phyloP scores from a whole-genome alignment of 2,888 invertebrate genomes.

The Halictus quadricinctus region DNA sequence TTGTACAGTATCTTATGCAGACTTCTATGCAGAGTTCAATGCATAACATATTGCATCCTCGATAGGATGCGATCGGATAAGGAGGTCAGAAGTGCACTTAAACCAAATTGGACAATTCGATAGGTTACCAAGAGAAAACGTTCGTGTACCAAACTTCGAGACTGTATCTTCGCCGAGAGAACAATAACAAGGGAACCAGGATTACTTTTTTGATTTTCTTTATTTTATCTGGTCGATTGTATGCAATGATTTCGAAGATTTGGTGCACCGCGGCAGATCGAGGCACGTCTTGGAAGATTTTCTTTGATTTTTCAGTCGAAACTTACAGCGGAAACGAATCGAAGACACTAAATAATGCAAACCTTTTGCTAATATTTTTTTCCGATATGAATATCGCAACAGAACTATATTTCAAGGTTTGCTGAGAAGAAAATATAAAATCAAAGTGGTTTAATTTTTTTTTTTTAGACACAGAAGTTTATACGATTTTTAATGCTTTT shows the following conservation, averaged over 20 bases:
- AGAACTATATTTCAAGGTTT: not conserved
- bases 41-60: not conserved
- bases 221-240: not conserved
- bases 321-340: not conserved
- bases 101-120: slow-evolving; percentile 12
- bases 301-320: not conserved
- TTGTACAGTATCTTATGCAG: not conserved
- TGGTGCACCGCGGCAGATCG: not conserved
- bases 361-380: not conserved
- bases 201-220: not conserved
- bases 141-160: not conserved
- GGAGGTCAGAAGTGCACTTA: not conserved
- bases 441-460: no score
- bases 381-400: not conserved
- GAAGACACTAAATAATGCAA: not conserved
- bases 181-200: not conserved
- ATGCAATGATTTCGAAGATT: not conserved
- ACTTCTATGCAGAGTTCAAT: not conserved
- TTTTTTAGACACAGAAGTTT: no score
- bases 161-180: not conserved
- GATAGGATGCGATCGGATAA: not conserved
- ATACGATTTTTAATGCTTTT: no score
- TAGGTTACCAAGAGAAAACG: not conserved
- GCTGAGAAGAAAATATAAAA: no score
- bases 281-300: not conserved